Percentiles rank a stretch among this genome's conserved stretches.
Evolutionary conservation across 2,888 invertebrate species (phyloP).

Genomic region (Caenorhabditis sp.): DNA sequence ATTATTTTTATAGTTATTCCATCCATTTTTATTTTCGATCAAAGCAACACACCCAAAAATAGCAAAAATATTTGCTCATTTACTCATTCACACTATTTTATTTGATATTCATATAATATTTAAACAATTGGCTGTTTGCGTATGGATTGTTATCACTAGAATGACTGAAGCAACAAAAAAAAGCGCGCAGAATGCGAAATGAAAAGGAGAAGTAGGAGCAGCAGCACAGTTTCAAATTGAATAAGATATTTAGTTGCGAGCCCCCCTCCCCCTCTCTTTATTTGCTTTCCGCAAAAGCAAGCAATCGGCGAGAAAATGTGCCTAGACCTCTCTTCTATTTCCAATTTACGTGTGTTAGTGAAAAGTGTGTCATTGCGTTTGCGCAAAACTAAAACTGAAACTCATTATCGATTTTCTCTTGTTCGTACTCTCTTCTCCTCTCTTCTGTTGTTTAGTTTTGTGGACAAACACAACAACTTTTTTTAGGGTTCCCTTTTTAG

Average conservation of each 20-base stretch:
- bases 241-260: conserved; percentile 1
- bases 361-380: background rate
- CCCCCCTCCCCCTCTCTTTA: background rate
- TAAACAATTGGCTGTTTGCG: background rate
- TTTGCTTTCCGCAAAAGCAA: conserved; percentile 1
- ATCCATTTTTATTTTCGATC: background rate
- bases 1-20: background rate
- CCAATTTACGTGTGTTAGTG: background rate
- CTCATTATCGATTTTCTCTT: conserved; percentile 1
- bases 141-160: background rate
- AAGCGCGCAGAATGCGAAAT: background rate
- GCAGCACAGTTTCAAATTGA: background rate
- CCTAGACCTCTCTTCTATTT: background rate
- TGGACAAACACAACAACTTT: background rate
- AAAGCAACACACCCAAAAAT: background rate
- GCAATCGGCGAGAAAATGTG: conserved; percentile 1
- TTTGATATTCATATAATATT: conserved; percentile 1
- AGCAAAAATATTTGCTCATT: background rate
- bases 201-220: background rate
- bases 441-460: background rate
- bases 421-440: background rate
- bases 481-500: background rate
- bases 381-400: background rate
- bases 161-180: background rate
- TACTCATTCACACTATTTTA: background rate